Base-by-base conservation (phyloP, 2,113 vertebrate genomes). In the Tetrax tetrax region DNA sequence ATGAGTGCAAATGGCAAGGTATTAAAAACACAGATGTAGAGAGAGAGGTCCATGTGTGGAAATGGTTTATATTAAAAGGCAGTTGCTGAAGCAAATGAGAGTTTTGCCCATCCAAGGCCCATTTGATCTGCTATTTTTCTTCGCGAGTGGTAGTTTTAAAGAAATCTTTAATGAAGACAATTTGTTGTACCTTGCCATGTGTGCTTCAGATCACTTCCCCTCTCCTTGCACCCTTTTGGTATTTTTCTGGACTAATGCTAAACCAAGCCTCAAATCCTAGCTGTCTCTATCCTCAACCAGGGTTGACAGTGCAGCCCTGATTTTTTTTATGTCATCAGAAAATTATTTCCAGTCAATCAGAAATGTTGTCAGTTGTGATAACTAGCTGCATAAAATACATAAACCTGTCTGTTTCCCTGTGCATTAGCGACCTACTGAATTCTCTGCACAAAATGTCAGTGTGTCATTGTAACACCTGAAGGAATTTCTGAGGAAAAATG, bases 11-110 rank as follows among this genome's bases (percentile, higher is more conserved):
- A 93, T 71, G 60, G 48, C 38, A 94, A 94, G 85, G 83, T 95
- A 94, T 94, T 96, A 92, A 92, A 95, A 96, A 92, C 88, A 93
- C 85, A 90, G 79, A 93, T 90, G 68, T 12, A 83, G 29, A 66
- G 35, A 87, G 70, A 86, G 54, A 88, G 23, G 47, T 78, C 75
- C 88, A 68, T 85, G 68, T 88, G 93, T 75, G 83, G 85, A 92
- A 83, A 83, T 68, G 68, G 47, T 93, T 95, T 93, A 19, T 83
- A 92, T 83, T 90, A 94, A 86, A 54, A 81, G 20, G 43, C 51
- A 92, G n/a, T 92, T 94, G 51, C 33, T 75, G 45, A 92, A 92
- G 66, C 59, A 87, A 72, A 79, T 56, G 7, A 50, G 24, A 85
- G 21, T 38, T 91, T 92, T 86, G 68, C 20, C 45, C 28, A 22